A percentile compares a stretch with the other conserved stretches of the same genome.
Conservation (phyloP, 2,113 vertebrate species). For the Andinoacara biseriatus region DNA sequence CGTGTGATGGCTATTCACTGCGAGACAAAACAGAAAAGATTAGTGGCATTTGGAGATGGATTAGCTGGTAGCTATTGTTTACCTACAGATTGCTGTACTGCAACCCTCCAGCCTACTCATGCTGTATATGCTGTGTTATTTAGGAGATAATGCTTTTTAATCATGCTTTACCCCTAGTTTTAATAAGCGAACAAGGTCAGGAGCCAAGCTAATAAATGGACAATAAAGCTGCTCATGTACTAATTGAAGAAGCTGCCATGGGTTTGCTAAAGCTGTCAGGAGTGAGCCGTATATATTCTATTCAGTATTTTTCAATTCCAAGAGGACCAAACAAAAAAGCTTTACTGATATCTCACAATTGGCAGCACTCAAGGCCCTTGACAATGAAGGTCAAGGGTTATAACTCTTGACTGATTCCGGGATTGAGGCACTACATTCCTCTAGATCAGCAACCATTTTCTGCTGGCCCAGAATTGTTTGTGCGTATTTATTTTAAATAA, state of each 20-base stretch:
- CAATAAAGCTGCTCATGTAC: not conserved
- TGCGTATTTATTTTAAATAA: not conserved
- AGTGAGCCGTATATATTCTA: not conserved
- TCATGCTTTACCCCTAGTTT: not conserved
- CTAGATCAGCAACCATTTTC: conserved; percentile 28
- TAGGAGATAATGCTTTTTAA: not conserved
- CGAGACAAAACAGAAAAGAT: conserved; percentile 48
- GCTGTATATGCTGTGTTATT: not conserved
- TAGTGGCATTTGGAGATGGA: conserved; percentile 45
- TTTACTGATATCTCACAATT: conserved; percentile 9
- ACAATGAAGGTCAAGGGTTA: conserved; percentile 45
- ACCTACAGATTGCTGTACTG: not conserved
- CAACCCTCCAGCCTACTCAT: not conserved
- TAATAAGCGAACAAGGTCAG: not conserved
- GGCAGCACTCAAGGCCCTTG: conserved; percentile 5
- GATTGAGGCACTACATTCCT: conserved; percentile 29
- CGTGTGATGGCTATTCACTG: conserved; percentile 3
- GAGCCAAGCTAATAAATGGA: not conserved
- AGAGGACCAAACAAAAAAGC: not conserved
- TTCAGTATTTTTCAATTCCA: not conserved
- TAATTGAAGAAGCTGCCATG: not conserved
- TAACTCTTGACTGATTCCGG: not conserved
- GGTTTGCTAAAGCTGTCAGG: not conserved
- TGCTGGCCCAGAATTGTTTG: not conserved
- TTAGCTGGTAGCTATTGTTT: conserved; percentile 5